phyloP scores from a whole-genome alignment of 1,140 invertebrate genomes.

The Paraescarpia echinospica region DNA sequence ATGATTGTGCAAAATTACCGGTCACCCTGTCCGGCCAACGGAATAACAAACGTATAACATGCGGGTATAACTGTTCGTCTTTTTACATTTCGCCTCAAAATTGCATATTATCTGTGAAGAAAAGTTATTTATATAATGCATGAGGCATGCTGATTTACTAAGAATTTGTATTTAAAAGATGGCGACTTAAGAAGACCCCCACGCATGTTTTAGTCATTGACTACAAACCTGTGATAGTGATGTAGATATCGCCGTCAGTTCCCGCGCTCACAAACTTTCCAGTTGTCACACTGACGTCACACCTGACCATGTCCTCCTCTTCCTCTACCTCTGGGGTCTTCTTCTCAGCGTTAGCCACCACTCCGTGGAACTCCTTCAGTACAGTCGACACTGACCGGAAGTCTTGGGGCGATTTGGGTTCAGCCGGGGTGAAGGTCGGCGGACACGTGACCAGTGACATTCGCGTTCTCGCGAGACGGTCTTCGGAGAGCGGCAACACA shows the following conservation, averaged over 20 bases:
- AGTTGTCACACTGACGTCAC: background rate
- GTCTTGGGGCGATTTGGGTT: background rate
- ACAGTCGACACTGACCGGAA: constrained; percentile 6
- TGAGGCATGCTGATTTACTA: no score
- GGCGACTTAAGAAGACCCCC: no score
- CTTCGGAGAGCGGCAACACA: background rate
- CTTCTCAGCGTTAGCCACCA: background rate
- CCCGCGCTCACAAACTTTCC: constrained; percentile 3
- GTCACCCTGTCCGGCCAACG: no score
- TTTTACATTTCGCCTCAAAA: no score
- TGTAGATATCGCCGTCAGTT: constrained; percentile 22
- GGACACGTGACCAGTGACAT: background rate
- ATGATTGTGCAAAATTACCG: no score
- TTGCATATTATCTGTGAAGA: no score
- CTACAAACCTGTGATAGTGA: background rate
- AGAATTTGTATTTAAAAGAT: no score
- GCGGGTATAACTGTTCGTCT: no score
- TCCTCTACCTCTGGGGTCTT: background rate
- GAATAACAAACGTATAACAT: no score
- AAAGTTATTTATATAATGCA: no score
- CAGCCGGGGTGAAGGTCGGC: background rate
- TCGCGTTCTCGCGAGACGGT: background rate
- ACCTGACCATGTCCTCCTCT: background rate
- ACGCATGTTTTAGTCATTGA: no score
- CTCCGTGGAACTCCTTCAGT: constrained; percentile 12